Evolutionary conservation across 2,113 vertebrate genomes (phyloP).

Genomic region (Uria aalge): DNA sequence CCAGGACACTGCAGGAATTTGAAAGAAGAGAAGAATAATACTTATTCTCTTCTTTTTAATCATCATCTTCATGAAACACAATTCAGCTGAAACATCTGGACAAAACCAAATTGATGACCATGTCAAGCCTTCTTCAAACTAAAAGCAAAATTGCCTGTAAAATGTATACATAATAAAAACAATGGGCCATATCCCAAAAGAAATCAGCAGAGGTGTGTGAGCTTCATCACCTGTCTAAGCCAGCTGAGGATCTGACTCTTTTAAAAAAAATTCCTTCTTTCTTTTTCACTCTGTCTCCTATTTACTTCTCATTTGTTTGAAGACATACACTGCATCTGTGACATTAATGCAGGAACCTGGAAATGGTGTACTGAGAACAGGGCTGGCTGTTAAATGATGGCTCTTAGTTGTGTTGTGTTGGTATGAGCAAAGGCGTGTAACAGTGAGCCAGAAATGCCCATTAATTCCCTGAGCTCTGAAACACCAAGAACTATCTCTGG

Average conservation of each 20-base stretch:
- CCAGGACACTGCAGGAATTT: background rate
- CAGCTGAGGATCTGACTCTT: background rate
- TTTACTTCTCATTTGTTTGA: background rate
- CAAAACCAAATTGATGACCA: background rate
- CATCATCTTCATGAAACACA: background rate
- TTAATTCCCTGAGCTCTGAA: background rate
- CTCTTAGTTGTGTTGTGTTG: background rate
- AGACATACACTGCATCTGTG: background rate
- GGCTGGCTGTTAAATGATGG: background rate
- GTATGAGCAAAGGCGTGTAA: background rate
- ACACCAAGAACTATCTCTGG: background rate
- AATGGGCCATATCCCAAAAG: background rate
- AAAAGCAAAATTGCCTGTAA: background rate
- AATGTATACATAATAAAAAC: background rate
- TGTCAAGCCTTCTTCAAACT: background rate
- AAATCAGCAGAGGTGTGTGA: background rate
- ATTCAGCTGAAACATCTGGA: background rate
- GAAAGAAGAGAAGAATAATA: constrained; percentile 23
- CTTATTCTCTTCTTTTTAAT: background rate
- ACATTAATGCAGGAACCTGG: background rate
- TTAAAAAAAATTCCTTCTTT: background rate
- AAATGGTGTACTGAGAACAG: background rate
- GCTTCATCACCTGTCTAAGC: background rate
- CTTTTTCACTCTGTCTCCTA: background rate
- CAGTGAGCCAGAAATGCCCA: background rate